Conservation (phyloP, 2,888 invertebrate species). For the Ellobium chinense region DNA sequence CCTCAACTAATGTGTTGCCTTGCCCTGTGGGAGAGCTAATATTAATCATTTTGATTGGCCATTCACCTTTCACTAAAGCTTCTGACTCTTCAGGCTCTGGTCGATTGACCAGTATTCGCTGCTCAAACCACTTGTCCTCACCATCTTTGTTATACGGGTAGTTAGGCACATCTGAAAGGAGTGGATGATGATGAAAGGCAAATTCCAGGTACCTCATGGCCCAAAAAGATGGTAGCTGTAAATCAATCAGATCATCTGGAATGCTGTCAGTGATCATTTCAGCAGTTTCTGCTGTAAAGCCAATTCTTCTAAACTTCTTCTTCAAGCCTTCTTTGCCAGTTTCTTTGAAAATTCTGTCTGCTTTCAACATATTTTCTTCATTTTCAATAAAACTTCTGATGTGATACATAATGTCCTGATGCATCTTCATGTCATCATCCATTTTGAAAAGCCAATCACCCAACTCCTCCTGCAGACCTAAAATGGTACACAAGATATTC, state of each 20-base stretch:
- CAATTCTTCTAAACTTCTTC: neutral
- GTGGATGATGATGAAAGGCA: neutral
- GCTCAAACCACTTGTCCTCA: neutral
- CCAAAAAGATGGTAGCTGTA: neutral
- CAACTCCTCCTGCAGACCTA: neutral
- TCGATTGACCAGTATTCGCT: neutral
- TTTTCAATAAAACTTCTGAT: neutral
- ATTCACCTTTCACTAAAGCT: neutral
- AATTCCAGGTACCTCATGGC: neutral
- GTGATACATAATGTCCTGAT: neutral
- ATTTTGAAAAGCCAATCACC: neutral
- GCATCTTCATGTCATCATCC: neutral
- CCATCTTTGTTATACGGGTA: neutral
- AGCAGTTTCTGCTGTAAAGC: neutral
- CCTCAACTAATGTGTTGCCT: neutral
- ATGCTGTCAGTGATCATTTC: neutral
- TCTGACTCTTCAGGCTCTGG: neutral
- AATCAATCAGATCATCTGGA: slow-evolving; percentile 9
- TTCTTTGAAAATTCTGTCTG: neutral
- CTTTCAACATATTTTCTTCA: neutral
- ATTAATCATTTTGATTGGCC: neutral
- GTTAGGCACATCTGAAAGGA: neutral
- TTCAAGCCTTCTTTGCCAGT: neutral
- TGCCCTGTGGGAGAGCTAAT: neutral
- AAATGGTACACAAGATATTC: neutral